Conservation (phyloP, 2,113 vertebrate species). For the Triplophysa rosa region DNA sequence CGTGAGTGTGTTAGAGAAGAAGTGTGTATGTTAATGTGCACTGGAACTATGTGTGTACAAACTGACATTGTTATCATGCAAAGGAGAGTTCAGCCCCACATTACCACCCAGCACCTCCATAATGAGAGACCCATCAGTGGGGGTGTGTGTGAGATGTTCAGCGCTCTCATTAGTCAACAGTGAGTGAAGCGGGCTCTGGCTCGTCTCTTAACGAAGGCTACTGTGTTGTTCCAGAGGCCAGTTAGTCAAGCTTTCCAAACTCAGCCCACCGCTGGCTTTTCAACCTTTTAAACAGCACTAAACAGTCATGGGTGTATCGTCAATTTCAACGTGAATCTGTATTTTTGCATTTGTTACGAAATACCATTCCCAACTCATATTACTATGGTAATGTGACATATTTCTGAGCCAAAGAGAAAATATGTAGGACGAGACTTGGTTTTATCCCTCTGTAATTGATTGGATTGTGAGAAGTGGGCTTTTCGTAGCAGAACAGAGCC, state of each 20-base stretch:
- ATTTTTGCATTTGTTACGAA: not conserved
- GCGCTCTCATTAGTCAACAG: constrained; percentile 50
- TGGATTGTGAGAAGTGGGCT: too few relatives aligned
- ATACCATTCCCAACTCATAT: too few relatives aligned
- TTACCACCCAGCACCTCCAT: constrained; percentile 50
- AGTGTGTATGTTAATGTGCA: not conserved
- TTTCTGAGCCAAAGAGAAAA: too few relatives aligned
- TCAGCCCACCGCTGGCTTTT: constrained; percentile 19
- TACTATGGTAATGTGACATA: too few relatives aligned
- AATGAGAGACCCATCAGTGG: constrained; percentile 52
- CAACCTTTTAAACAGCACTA: constrained; percentile 23
- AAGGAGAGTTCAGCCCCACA: constrained; percentile 42
- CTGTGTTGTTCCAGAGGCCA: constrained; percentile 25
- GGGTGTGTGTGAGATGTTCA: constrained; percentile 19
- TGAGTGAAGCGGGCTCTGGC: constrained; percentile 7
- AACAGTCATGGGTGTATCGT: not conserved
- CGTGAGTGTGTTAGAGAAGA: not conserved
- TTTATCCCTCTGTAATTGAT: too few relatives aligned
- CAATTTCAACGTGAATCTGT: constrained; percentile 1
- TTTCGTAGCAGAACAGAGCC: too few relatives aligned
- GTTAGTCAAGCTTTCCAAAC: constrained; percentile 6
- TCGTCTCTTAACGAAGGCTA: constrained; percentile 12
- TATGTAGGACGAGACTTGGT: too few relatives aligned
- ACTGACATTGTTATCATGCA: constrained; percentile 51
- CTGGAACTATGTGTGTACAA: constrained; percentile 3